Evolutionary conservation across 2,888 invertebrate genomes (phyloP).

Genomic region (Axea sp.): DNA sequence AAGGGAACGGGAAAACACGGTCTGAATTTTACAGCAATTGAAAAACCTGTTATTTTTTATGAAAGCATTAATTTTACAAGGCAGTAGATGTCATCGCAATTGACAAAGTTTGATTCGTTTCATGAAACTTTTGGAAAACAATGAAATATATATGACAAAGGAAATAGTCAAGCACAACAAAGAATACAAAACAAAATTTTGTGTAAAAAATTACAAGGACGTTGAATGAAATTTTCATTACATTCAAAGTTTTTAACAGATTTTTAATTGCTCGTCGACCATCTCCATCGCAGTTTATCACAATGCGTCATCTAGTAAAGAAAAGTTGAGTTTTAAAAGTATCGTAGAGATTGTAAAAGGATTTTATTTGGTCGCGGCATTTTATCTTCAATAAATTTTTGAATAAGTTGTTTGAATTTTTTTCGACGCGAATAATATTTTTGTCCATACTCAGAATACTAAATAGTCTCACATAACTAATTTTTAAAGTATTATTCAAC

Average conservation of each 20-base stretch:
- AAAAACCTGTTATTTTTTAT: slow-evolving; percentile 27
- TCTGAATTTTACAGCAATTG: slow-evolving; percentile 25
- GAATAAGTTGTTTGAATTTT: no score
- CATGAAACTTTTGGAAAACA: slow-evolving; percentile 9
- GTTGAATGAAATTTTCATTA: neutral
- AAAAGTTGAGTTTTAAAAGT: no score
- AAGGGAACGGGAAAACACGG: slow-evolving; percentile 7
- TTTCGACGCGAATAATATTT: no score
- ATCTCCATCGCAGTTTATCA: no score
- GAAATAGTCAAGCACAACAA: neutral
- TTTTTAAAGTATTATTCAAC: no score
- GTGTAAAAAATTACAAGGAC: neutral
- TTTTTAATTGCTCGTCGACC: slow-evolving; percentile 3
- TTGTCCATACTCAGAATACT: no score
- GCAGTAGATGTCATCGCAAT: neutral
- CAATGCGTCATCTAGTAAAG: no score
- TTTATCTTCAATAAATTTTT: no score
- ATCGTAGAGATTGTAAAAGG: no score
- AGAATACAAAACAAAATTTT: no score
- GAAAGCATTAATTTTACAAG: slow-evolving; percentile 21
- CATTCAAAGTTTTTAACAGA: slow-evolving; percentile 5
- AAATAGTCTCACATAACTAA: no score
- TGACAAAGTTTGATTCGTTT: slow-evolving; percentile 19
- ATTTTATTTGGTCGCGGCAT: no score
- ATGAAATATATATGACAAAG: slow-evolving; percentile 15